A percentile compares a stretch with the other conserved stretches of the same genome.
phyloP scores from a whole-genome alignment of 1,140 invertebrate species.

The Diachasma alloeum region DNA sequence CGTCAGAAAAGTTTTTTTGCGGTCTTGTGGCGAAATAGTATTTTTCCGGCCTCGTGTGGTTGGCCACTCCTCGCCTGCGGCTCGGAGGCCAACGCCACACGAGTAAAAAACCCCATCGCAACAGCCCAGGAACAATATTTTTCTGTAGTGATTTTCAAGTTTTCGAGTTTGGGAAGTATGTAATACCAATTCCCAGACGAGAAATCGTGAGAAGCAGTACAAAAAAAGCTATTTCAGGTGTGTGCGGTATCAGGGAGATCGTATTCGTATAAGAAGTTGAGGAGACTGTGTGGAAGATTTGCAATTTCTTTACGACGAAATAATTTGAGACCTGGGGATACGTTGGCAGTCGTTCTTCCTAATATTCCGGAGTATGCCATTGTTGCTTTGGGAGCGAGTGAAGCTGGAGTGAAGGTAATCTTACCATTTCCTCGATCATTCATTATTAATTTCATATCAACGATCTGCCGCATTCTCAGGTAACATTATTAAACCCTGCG shows the following conservation, averaged over 20 bases:
- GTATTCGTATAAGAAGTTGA: conserved; percentile 74
- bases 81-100: too few relatives aligned
- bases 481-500: neutral
- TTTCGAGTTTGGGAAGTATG: too few relatives aligned
- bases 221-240: too few relatives aligned
- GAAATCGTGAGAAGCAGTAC: too few relatives aligned
- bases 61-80: too few relatives aligned
- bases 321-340: conserved; percentile 73
- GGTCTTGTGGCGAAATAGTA: too few relatives aligned
- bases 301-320: conserved; percentile 71
- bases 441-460: neutral
- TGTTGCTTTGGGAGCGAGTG: conserved; percentile 70
- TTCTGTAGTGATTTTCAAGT: too few relatives aligned
- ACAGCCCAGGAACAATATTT: too few relatives aligned
- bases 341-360: conserved; percentile 72
- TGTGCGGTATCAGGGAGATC: conserved; percentile 72
- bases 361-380: conserved; percentile 80
- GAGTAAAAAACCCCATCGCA: too few relatives aligned
- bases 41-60: too few relatives aligned
- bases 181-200: too few relatives aligned
- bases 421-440: neutral
- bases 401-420: conserved; percentile 71
- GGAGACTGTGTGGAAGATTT: conserved; percentile 68
- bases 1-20: too few relatives aligned
- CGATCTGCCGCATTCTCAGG: neutral